phyloP scores from a whole-genome alignment of 2,797 vertebrate species.

The Botia kubotai region DNA sequence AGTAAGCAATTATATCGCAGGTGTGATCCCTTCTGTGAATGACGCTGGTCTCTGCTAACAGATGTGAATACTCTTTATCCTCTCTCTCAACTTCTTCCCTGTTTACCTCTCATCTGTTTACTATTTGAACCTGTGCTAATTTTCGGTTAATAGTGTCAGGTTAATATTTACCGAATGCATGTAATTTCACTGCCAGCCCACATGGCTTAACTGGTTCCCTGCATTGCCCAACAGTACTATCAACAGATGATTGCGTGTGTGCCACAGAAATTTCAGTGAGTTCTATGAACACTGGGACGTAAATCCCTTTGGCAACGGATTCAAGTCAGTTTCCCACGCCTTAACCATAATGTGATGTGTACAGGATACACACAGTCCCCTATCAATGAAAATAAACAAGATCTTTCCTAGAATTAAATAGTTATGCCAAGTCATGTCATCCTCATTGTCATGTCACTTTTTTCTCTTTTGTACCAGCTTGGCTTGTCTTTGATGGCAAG shows the following conservation, averaged over 20 bases:
- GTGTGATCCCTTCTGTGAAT: slow-evolving; percentile 68
- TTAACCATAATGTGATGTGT: slow-evolving; percentile 25
- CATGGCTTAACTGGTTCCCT: not conserved
- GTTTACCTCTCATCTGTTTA: not conserved
- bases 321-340: slow-evolving; percentile 17
- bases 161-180: slow-evolving; percentile 5
- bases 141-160: not conserved
- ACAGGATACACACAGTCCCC: slow-evolving; percentile 31
- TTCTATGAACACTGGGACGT: not conserved
- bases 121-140: too few species aligned
- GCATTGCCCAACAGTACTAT: not conserved
- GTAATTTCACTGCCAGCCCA: not conserved
- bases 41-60: not conserved
- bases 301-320: slow-evolving; percentile 18
- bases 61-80: not conserved
- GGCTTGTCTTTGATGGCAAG: slow-evolving; percentile 94
- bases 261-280: not conserved
- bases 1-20: slow-evolving; percentile 96
- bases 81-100: not conserved
- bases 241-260: not conserved
- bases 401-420: slow-evolving; percentile 17
- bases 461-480: slow-evolving; percentile 90
- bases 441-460: not conserved
- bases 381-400: slow-evolving; percentile 15
- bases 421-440: not conserved